Evolutionary conservation across 2,888 invertebrate species (phyloP), one percentile per base, ranked within the genome.

Genomic region (Heliconius erato): DNA sequence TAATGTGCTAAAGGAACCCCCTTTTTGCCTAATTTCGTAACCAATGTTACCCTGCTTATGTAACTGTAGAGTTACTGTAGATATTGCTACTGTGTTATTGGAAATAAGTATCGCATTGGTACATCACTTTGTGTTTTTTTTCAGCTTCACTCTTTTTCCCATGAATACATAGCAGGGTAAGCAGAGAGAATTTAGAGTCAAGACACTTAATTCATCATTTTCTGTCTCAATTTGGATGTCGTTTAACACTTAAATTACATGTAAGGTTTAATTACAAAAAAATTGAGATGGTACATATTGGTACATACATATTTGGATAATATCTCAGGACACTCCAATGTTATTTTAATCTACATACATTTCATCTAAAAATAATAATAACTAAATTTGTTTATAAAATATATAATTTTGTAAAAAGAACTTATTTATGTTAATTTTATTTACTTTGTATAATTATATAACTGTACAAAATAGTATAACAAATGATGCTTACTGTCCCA

Each of bases 401-500:
- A 16, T 49, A 49, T 16, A 16, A 49, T 49, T 49, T 19, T 49
- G 2, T 49, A 49, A 16, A 49, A 49, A 49, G 1, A 49, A 49
- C 16, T 49, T 49, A 49, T 49, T 49, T 16, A 49, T 49, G 49
- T 49, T 49, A 49, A 49, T 16, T 49, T 49, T 16, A 49, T 49
- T 5, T 49, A 49, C 1, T 49, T 49, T 1, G 1, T 71, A 59
- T 59, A 59, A 68, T 35, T 71, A 35, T 54, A 44, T 79, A 54
- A 3, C 1, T 54, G 1, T 32, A 23, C n/a, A 9, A 28, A 5
- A n/a, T 71, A 16, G 26, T 81, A 76, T 40, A 26, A 23, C 23
- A 72, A 71, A 35, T 28, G 63, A 28, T 14, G 23, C 93, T 93
- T 88, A 96, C 95, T 95, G 94, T 88, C 94, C 95, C 85, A 94